phyloP scores from a whole-genome alignment of 2,888 invertebrate genomes.

The Mimumesa dahlbomi region DNA sequence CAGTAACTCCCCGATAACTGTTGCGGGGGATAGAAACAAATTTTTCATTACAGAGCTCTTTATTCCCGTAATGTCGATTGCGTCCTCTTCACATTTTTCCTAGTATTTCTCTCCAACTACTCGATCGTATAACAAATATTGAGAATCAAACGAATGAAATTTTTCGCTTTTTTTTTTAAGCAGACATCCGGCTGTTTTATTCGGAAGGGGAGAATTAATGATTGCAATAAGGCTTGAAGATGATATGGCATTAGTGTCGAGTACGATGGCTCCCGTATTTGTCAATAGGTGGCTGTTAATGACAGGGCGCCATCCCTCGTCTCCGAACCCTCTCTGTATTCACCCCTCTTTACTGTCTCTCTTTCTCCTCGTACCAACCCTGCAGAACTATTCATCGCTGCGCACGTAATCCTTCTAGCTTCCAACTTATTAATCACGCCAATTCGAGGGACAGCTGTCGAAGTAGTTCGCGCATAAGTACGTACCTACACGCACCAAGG shows the following conservation, averaged over 20 bases:
- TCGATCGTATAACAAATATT: too few species aligned
- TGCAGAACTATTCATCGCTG: slow-evolving; percentile 35
- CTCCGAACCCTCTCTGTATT: slow-evolving; percentile 49
- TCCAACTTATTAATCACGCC: slow-evolving; percentile 55
- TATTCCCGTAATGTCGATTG: too few species aligned
- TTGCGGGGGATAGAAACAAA: slow-evolving; percentile 35
- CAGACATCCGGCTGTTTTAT: too few species aligned
- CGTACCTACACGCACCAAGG: too few species aligned
- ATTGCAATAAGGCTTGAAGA: slow-evolving; percentile 61
- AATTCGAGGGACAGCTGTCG: slow-evolving; percentile 50
- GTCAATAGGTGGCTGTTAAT: slow-evolving; percentile 69
- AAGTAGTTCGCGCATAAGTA: slow-evolving; percentile 10
- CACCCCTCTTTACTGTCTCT: slow-evolving; percentile 34
- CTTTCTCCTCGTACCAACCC: slow-evolving; percentile 12
- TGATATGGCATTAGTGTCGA: slow-evolving; percentile 65
- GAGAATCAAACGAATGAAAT: too few species aligned
- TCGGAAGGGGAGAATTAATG: slow-evolving; percentile 26
- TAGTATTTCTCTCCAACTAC: too few species aligned
- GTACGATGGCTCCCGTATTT: slow-evolving; percentile 65
- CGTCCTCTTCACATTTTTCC: background rate
- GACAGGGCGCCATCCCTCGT: slow-evolving; percentile 63
- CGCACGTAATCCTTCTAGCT: slow-evolving; percentile 45
- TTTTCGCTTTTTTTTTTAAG: too few species aligned
- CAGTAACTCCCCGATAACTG: slow-evolving; percentile 54
- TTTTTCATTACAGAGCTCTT: slow-evolving; percentile 38